Evolutionary conservation across 2,888 invertebrate genomes (phyloP).

Genomic region (Drosophila melanocephala): DNA sequence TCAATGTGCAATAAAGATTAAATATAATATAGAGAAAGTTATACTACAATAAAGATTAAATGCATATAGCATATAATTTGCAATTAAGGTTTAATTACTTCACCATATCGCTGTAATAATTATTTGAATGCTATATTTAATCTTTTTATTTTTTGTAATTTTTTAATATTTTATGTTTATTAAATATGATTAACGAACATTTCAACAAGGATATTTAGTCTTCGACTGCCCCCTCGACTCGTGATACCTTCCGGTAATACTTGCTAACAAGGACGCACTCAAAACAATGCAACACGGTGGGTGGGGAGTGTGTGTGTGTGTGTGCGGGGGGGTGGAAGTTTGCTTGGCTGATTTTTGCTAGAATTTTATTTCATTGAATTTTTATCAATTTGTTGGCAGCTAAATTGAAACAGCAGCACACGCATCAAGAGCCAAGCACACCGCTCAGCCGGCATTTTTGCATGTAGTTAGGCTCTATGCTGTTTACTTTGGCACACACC

Average conservation of each 20-base stretch:
- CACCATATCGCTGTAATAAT: neutral
- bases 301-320: neutral
- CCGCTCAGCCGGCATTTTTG: conserved; percentile 8
- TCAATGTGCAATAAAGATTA: neutral
- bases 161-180: neutral
- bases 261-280: conserved; percentile 4
- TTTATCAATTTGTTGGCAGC: conserved; percentile 72
- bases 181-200: no score
- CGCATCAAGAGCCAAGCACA: conserved; percentile 5
- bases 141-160: no score
- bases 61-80: neutral
- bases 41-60: neutral
- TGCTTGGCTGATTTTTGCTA: conserved; percentile 11
- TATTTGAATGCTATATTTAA: neutral
- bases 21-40: neutral
- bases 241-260: neutral
- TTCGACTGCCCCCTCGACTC: neutral
- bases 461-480: conserved; percentile 27
- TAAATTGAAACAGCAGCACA: conserved; percentile 61
- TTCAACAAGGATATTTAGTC: neutral
- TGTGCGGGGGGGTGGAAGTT: accelerated
- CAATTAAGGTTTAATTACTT: no score
- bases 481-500: conserved; percentile 38
- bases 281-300: neutral
- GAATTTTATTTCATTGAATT: conserved; percentile 72